phyloP scores from a whole-genome alignment of 2,888 invertebrate species.

The Leptopilina myrica region DNA sequence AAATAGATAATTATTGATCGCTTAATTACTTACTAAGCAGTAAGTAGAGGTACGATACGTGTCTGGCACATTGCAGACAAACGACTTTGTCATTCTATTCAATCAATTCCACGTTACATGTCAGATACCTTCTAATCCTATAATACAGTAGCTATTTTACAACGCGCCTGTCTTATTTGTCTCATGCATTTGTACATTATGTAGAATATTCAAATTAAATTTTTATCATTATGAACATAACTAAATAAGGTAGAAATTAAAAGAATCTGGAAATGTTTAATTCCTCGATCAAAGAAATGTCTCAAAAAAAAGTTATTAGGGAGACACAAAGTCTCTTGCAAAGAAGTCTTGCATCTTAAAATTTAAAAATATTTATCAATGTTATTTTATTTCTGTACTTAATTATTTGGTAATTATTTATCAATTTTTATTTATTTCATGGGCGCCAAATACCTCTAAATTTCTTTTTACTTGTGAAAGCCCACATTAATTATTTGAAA shows the following conservation, averaged over 20 bases:
- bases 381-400: no score
- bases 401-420: no score
- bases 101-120: slow-evolving; percentile 1
- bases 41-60: slow-evolving; percentile 46
- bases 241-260: no score
- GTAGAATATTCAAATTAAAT: slow-evolving; percentile 61
- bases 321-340: no score
- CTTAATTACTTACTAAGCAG: slow-evolving; percentile 63
- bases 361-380: no score
- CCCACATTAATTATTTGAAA: no score
- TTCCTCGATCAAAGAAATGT: no score
- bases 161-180: background rate
- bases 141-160: slow-evolving; percentile 10
- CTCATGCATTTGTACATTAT: slow-evolving; percentile 42
- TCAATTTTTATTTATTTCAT: no score
- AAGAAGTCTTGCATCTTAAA: no score
- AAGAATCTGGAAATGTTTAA: no score
- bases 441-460: no score
- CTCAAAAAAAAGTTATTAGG: no score
- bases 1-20: slow-evolving; percentile 57
- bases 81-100: slow-evolving; percentile 29
- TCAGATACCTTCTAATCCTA: background rate
- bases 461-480: background rate
- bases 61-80: slow-evolving; percentile 3
- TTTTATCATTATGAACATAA: slow-evolving; percentile 39